A percentile compares a stretch with the other conserved stretches of the same genome.
These are phyloP conservation scores for Epinotia bilunana DNA, from an alignment of 2,888 invertebrate species.

Conservation along the genomic window DNA sequence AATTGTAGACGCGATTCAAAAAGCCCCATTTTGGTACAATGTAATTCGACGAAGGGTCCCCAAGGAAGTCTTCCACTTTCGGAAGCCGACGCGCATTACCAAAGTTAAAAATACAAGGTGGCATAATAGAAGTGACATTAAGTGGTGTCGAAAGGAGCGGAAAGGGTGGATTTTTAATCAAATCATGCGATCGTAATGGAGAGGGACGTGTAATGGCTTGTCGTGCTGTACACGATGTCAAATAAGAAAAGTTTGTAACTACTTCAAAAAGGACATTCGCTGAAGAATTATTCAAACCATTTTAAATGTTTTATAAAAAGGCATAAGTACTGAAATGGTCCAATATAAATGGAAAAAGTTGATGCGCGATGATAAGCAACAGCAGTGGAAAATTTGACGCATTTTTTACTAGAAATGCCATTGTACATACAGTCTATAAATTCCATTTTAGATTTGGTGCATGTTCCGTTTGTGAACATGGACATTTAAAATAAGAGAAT, in stretches of 20 bases:
- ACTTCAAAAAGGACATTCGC: neutral
- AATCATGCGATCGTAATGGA: slow-evolving; percentile 23
- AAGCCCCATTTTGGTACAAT: slow-evolving; percentile 16
- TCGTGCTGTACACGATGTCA: slow-evolving; percentile 1
- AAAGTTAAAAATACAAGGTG: slow-evolving; percentile 40
- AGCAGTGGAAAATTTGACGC: no score
- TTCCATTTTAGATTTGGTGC: no score
- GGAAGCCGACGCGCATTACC: slow-evolving; percentile 22
- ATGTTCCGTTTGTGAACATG: no score
- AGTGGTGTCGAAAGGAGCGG: slow-evolving; percentile 8
- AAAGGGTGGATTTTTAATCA: slow-evolving; percentile 33
- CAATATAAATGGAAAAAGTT: no score
- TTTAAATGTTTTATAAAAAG: no score
- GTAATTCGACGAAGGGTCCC: slow-evolving; percentile 15
- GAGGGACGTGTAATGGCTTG: slow-evolving; percentile 10
- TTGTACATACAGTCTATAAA: no score
- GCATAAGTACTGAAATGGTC: no score
- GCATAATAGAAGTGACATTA: slow-evolving; percentile 24
- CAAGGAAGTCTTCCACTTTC: slow-evolving; percentile 1
- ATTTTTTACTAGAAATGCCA: no score
- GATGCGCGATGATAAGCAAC: no score
- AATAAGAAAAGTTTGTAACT: neutral
- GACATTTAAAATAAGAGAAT: neutral
- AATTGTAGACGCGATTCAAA: neutral
- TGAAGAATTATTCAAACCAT: neutral